A percentile compares a stretch with the other conserved stretches of the same genome.
Conservation (phyloP, 2,888 invertebrate genomes). For the Drosophila prostipennis region DNA sequence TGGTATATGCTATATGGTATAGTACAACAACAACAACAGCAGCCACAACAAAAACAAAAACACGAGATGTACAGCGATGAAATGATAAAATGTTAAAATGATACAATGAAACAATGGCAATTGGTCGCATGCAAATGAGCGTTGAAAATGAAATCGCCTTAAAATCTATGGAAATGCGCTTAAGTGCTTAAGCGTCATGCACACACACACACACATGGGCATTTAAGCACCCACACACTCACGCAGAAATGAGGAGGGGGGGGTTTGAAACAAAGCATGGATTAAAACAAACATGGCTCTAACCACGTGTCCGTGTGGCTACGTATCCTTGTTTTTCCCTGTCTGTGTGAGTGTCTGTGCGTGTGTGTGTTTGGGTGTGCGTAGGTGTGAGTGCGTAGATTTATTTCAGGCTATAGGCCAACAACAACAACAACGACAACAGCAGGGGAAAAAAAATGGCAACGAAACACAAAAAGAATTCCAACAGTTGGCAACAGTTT, state of each 20-base stretch:
- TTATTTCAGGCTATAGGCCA: slow-evolving; percentile 38
- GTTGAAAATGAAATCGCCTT: slow-evolving; percentile 58
- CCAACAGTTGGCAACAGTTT: slow-evolving; percentile 23
- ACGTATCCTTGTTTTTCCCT: slow-evolving; percentile 20
- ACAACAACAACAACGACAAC: background rate
- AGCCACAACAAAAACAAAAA: no score
- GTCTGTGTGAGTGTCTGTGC: slow-evolving; percentile 5
- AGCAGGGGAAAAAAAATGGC: background rate
- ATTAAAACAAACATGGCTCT: slow-evolving; percentile 52
- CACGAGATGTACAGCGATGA: no score
- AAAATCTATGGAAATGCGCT: slow-evolving; percentile 63
- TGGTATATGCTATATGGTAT: background rate
- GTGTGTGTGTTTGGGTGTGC: background rate
- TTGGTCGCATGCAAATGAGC: slow-evolving; percentile 61
- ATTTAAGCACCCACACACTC: slow-evolving; percentile 8
- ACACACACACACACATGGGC: background rate
- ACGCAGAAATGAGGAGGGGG: background rate
- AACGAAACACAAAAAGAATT: slow-evolving; percentile 10
- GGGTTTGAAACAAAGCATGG: slow-evolving; percentile 21
- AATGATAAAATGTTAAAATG: background rate
- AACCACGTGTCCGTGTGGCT: slow-evolving; percentile 63
- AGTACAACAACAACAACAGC: no score
- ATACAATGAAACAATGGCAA: slow-evolving; percentile 22
- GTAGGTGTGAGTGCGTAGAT: slow-evolving; percentile 40
- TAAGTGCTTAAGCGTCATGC: slow-evolving; percentile 54